Percentiles rank a stretch among this genome's conserved stretches.
phyloP scores from a whole-genome alignment of 2,797 vertebrate species.

The Diplodus puntazzo region DNA sequence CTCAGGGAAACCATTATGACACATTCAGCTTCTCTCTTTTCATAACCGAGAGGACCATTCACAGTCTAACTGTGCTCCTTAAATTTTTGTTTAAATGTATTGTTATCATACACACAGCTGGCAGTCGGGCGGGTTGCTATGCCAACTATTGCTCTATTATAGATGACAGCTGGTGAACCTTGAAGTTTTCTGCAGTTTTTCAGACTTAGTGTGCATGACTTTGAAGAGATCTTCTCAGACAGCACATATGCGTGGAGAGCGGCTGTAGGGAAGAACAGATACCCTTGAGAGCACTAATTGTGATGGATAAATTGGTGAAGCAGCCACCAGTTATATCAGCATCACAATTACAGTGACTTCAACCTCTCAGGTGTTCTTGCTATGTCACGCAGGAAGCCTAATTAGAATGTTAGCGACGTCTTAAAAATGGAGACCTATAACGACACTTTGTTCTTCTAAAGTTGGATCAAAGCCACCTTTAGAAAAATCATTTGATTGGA shows the following conservation, averaged over 20 bases:
- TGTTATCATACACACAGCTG: slow-evolving; percentile 15
- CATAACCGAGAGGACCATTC: slow-evolving; percentile 38
- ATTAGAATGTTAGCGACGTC: slow-evolving; percentile 43
- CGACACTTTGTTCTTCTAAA: slow-evolving; percentile 35
- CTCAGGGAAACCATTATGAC: slow-evolving; percentile 35
- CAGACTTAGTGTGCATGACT: slow-evolving; percentile 10
- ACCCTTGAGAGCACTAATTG: slow-evolving; percentile 47
- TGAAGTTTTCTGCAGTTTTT: slow-evolving; percentile 18
- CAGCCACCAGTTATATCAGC: slow-evolving; percentile 37
- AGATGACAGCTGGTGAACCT: slow-evolving; percentile 28
- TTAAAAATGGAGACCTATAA: slow-evolving; percentile 26
- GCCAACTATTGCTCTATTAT: slow-evolving; percentile 24
- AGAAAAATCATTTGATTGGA: slow-evolving; percentile 31
- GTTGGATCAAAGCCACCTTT: slow-evolving; percentile 24
- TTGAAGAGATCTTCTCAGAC: slow-evolving; percentile 25
- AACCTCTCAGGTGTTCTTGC: slow-evolving; percentile 47
- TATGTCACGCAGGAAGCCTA: slow-evolving; percentile 43
- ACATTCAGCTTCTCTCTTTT: slow-evolving; percentile 49
- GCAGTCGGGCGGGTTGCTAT: slow-evolving; percentile 6
- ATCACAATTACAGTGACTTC: slow-evolving; percentile 50
- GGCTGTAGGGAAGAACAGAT: slow-evolving; percentile 12
- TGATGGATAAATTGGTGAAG: slow-evolving; percentile 51
- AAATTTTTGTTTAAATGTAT: slow-evolving; percentile 41
- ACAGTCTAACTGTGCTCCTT: slow-evolving; percentile 35
- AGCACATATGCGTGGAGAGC: slow-evolving; percentile 12